Conservation (phyloP, 2,888 invertebrate genomes). For the Allolobophora icterica region DNA sequence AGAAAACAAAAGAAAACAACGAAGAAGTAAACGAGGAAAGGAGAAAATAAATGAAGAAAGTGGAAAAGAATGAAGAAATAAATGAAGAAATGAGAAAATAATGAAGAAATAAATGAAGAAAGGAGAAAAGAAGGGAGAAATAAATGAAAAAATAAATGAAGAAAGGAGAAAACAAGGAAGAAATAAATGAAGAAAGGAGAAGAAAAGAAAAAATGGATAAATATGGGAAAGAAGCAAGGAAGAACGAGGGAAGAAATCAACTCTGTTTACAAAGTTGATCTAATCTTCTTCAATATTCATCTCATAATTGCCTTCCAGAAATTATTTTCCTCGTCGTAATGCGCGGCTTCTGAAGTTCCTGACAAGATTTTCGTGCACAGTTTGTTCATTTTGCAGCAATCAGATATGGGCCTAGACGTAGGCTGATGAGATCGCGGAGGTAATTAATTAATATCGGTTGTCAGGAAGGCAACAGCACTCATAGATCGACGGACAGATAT, state of each 20-base stretch:
- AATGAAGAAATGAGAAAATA: background rate
- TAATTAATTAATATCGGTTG: constrained; percentile 12
- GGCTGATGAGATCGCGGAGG: background rate
- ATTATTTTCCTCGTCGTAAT: background rate
- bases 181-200: background rate
- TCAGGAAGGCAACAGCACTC: background rate
- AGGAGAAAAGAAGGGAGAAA: background rate
- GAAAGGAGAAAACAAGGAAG: too few relatives aligned
- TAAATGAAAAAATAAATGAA: background rate
- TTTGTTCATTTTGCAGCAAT: background rate
- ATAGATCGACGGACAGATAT: background rate
- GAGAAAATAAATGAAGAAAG: background rate
- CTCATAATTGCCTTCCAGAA: background rate
- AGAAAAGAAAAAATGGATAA: background rate
- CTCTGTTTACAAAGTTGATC: background rate
- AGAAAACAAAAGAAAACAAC: background rate
- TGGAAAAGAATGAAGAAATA: background rate
- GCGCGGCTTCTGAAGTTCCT: background rate
- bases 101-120: too few relatives aligned
- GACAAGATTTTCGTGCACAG: background rate
- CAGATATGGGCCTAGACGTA: too few relatives aligned
- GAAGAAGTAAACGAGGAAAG: too few relatives aligned
- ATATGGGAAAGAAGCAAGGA: background rate
- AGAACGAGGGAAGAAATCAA: background rate
- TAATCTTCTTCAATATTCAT: background rate